phyloP scores from a whole-genome alignment of 1,140 invertebrate species.

The Psix sp. region DNA sequence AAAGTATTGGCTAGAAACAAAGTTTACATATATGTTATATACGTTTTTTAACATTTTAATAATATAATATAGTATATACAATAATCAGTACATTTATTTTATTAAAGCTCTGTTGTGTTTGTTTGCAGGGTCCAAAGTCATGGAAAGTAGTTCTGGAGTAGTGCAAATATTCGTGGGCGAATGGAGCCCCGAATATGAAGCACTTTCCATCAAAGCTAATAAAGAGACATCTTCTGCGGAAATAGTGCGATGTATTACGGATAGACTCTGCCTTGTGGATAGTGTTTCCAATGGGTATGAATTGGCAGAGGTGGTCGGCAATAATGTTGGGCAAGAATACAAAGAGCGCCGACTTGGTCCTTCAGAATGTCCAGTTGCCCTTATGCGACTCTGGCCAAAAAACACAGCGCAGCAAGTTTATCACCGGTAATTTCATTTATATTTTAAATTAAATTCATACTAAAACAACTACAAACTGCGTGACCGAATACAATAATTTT shows the following conservation, averaged over 20 bases:
- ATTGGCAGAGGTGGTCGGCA: constrained; percentile 92
- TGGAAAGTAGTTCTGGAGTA: constrained; percentile 74
- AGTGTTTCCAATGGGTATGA: constrained; percentile 86
- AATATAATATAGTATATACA: no score
- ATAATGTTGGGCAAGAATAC: constrained; percentile 89
- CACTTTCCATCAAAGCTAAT: constrained; percentile 92
- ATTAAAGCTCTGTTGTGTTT: no score
- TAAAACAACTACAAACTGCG: not conserved
- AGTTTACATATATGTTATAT: no score
- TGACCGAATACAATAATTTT: not conserved
- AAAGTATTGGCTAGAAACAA: no score
- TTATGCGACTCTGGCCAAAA: constrained; percentile 96
- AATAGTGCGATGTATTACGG: constrained; percentile 91
- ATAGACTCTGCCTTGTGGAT: constrained; percentile 84
- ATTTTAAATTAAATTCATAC: not conserved
- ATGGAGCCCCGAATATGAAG: constrained; percentile 92
- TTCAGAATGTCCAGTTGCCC: constrained; percentile 91
- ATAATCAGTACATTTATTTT: no score
- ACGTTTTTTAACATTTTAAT: no score
- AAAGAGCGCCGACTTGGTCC: constrained; percentile 93
- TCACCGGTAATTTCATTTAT: constrained; percentile 73
- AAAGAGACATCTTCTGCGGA: constrained; percentile 94
- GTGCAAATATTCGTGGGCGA: constrained; percentile 93
- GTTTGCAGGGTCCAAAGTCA: constrained; percentile 71
- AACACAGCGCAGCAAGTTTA: constrained; percentile 77